phyloP scores from a whole-genome alignment of 2,888 invertebrate species.

The Plagodis pulveraria region DNA sequence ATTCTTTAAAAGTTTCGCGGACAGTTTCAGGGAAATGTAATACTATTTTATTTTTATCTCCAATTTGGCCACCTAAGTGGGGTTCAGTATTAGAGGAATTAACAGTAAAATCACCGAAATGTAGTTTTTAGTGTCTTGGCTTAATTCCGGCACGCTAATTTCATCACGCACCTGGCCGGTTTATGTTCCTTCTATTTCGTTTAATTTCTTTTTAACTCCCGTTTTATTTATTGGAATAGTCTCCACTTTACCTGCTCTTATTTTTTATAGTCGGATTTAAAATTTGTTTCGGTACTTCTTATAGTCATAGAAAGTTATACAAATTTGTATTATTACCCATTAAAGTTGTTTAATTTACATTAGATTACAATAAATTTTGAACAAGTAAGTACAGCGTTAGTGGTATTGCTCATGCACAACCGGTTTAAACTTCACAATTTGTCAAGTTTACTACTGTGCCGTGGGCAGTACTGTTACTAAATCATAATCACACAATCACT shows the following conservation, averaged over 20 bases:
- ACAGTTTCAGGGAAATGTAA: slow-evolving; percentile 11
- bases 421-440: slow-evolving; percentile 54
- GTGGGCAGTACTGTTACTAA: slow-evolving; percentile 53
- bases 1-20: slow-evolving; percentile 23
- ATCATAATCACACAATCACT: slow-evolving; percentile 59
- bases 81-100: slow-evolving; percentile 20
- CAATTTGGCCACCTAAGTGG: slow-evolving; percentile 22
- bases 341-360: slow-evolving; percentile 44
- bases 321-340: slow-evolving; percentile 25
- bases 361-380: slow-evolving; percentile 47
- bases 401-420: slow-evolving; percentile 46
- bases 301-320: slow-evolving; percentile 14
- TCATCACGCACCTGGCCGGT: slow-evolving; percentile 37
- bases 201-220: slow-evolving; percentile 36
- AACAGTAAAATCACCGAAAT: slow-evolving; percentile 30
- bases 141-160: slow-evolving; percentile 36
- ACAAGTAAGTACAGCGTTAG: slow-evolving; percentile 36
- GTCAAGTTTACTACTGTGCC: slow-evolving; percentile 57
- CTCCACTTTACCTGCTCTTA: slow-evolving; percentile 26
- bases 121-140: slow-evolving; percentile 38
- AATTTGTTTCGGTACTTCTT: slow-evolving; percentile 14
- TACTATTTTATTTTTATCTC: slow-evolving; percentile 24
- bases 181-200: slow-evolving; percentile 35
- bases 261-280: slow-evolving; percentile 21
- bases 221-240: slow-evolving; percentile 26